Evolutionary conservation across 2,113 vertebrate species (phyloP).

Genomic region (Alethe diademata): DNA sequence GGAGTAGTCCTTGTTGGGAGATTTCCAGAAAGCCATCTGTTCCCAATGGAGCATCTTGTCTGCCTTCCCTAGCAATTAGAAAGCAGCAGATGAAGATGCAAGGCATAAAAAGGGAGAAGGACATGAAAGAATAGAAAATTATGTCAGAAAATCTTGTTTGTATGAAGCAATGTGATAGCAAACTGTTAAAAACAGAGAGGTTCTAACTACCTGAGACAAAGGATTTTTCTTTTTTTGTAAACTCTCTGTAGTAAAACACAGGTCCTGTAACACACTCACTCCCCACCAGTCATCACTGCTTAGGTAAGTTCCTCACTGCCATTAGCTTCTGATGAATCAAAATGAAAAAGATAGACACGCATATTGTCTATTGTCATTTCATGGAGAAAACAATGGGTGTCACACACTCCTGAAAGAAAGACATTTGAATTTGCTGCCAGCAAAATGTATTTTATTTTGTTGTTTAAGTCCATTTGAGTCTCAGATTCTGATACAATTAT

Average conservation of each 20-base stretch:
- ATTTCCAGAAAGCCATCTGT: slow-evolving; percentile 69
- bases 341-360: not conserved
- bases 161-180: not conserved
- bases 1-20: slow-evolving; percentile 52
- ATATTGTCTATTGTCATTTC: not conserved
- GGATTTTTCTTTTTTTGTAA: not conserved
- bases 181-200: slow-evolving; percentile 14
- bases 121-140: not conserved
- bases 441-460: not conserved
- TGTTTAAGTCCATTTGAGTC: not conserved
- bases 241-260: not conserved
- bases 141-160: not conserved
- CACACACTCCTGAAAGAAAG: not conserved
- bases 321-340: slow-evolving; percentile 9
- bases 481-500: not conserved
- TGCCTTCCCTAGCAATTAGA: slow-evolving; percentile 63
- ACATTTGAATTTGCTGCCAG: not conserved
- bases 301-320: not conserved
- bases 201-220: slow-evolving; percentile 2
- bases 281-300: not conserved
- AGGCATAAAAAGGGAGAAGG: not conserved
- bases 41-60: slow-evolving; percentile 66
- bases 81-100: slow-evolving; percentile 47
- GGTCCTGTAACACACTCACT: not conserved
- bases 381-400: not conserved